These are phyloP conservation scores for Agapornis roseicollis DNA, from an alignment of 2,113 vertebrate species.

Conservation along the genomic window DNA sequence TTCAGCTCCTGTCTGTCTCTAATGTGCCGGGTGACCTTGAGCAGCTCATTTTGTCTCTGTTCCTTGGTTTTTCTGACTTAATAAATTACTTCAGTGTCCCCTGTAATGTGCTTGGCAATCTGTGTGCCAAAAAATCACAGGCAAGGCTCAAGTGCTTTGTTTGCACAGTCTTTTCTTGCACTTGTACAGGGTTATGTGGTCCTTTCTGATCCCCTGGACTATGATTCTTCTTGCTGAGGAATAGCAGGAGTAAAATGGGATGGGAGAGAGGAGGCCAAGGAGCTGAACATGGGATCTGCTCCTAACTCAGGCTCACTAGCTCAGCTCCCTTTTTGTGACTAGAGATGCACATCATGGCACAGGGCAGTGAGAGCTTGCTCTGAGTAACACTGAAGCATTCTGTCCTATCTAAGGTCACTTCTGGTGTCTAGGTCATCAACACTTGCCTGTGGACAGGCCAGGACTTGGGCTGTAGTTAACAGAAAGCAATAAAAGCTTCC, in stretches of 20 bases:
- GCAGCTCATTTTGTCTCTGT: not conserved
- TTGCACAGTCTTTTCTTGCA: not conserved
- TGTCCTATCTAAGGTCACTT: not conserved
- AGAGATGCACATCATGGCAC: not conserved
- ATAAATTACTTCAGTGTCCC: not conserved
- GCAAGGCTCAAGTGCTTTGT: not conserved
- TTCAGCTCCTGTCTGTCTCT: not conserved
- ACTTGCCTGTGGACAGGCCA: not conserved
- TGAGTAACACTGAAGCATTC: not conserved
- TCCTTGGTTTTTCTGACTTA: not conserved
- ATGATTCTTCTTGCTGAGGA: not conserved
- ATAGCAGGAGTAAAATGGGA: not conserved
- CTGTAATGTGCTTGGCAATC: not conserved
- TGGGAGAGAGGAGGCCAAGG: not conserved
- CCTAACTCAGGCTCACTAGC: not conserved
- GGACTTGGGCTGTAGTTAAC: not conserved
- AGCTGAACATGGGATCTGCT: not conserved
- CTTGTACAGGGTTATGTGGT: not conserved
- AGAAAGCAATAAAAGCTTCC: not conserved
- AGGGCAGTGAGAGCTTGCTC: accelerated
- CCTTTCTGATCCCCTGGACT: not conserved
- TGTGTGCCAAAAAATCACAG: not conserved
- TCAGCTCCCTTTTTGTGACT: not conserved
- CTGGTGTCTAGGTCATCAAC: not conserved
- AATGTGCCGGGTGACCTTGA: not conserved